Evolutionary conservation across 2,888 invertebrate species (phyloP).

Genomic region (Calameuta idolon): DNA sequence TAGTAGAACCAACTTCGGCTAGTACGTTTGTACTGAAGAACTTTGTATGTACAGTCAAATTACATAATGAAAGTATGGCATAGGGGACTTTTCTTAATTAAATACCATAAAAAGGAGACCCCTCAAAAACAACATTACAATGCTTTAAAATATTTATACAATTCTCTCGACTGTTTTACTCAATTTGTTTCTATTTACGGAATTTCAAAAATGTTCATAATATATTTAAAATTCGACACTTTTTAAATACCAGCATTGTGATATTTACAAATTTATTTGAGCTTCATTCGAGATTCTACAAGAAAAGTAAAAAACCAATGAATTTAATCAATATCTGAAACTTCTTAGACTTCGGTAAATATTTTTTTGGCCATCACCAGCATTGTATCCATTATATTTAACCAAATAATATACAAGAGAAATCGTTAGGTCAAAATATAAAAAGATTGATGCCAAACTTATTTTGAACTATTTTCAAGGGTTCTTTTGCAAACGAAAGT

Average conservation of each 20-base stretch:
- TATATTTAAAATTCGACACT: too few species aligned
- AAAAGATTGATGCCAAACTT: not conserved
- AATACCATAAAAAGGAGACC: not conserved
- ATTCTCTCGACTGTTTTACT: too few species aligned
- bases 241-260: not conserved
- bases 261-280: not conserved
- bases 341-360: not conserved
- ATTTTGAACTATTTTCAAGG: not conserved
- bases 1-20: not conserved
- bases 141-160: too few species aligned
- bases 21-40: not conserved
- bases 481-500: not conserved
- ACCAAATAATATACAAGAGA: not conserved
- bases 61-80: not conserved
- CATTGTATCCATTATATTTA: not conserved
- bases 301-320: not conserved
- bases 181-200: too few species aligned
- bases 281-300: not conserved
- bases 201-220: too few species aligned
- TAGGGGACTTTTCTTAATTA: not conserved
- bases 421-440: not conserved
- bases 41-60: not conserved
- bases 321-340: not conserved
- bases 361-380: not conserved
- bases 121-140: too few species aligned